Base-by-base conservation (phyloP, 92 coral and sea anemone species). In the Zoanthus gigantus region DNA sequence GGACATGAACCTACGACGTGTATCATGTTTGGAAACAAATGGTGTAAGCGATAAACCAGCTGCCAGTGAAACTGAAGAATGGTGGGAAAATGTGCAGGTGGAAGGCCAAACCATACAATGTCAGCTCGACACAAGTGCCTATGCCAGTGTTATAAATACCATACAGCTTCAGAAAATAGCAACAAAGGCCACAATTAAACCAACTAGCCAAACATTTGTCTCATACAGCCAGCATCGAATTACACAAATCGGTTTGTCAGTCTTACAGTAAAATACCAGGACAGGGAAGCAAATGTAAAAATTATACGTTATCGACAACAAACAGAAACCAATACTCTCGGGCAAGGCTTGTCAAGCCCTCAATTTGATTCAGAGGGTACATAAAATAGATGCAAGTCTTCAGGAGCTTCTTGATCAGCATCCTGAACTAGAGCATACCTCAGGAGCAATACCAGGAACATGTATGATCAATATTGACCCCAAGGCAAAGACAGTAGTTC, bases 381-480 rank as follows among this genome's bases (percentile, higher is more conserved):
- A 23, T 37, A 37, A 37, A 1, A 37, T 37, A 37, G 1, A 37
- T 37, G 4, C 42, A 4, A 78, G 60, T 53, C 84, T 71, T 0
- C 73, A 88, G 85, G 91, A 92, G 79, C 85, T 89, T 11, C 85
- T 92, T 5, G 74, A 71, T 76, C 89, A 88, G 82, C 92, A 84
- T 77, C 90, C 90, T 6, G 93, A 88, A 60, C 53, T 90, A 23
- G 85, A 74, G 32, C 74, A 56, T 75, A 72, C 88, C 15, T 72
- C 84, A 16, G 89, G 94, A 92, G 34, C 89, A n/a, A 87, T 92
- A 76, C 93, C 89, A 14, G 93, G 92, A 78, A 92, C 80, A 44
- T 75, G 88, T 71, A 57, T 87, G 9, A 89, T 89, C 32, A 81
- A 88, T 23, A 65, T 83, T 71, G 78, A 85, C 69, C 78, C 86